Conservation (phyloP, 2,797 vertebrate genomes). For the Neostethus bicornis region DNA sequence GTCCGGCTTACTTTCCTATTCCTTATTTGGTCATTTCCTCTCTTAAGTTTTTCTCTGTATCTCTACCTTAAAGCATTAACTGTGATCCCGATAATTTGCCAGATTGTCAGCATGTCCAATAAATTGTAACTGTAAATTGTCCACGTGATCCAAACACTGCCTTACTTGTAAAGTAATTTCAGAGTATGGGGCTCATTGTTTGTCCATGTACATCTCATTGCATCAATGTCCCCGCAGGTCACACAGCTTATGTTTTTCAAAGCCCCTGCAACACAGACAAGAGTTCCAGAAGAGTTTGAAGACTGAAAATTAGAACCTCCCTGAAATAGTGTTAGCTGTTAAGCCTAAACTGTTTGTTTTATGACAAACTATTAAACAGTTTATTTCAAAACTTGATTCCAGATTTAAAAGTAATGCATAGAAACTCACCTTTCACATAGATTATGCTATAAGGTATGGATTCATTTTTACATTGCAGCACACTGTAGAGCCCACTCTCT, state of each 20-base stretch:
- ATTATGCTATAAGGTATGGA: conserved; percentile 85
- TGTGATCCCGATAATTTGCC: no score
- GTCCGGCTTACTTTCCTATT: no score
- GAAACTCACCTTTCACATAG: conserved; percentile 85
- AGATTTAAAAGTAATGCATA: no score
- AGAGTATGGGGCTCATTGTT: conserved; percentile 63
- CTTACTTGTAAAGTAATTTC: conserved; percentile 70
- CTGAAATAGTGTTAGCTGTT: not conserved
- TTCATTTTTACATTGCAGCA: conserved; percentile 84
- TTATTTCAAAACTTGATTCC: no score
- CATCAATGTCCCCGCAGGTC: conserved; percentile 83
- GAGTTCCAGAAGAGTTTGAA: not conserved
- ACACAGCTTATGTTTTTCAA: conserved; percentile 81
- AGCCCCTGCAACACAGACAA: conserved; percentile 60
- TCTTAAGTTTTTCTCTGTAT: no score
- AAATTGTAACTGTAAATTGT: no score
- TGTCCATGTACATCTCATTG: conserved; percentile 91
- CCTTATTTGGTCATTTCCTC: no score
- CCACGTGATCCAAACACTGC: not conserved
- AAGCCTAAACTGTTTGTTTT: no score
- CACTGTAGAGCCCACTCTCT: conserved; percentile 79
- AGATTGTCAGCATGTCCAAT: no score
- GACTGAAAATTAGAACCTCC: not conserved
- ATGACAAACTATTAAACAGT: no score
- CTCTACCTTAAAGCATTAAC: no score